phyloP scores from a whole-genome alignment of 2,888 invertebrate genomes.

The Cetonia aurata region DNA sequence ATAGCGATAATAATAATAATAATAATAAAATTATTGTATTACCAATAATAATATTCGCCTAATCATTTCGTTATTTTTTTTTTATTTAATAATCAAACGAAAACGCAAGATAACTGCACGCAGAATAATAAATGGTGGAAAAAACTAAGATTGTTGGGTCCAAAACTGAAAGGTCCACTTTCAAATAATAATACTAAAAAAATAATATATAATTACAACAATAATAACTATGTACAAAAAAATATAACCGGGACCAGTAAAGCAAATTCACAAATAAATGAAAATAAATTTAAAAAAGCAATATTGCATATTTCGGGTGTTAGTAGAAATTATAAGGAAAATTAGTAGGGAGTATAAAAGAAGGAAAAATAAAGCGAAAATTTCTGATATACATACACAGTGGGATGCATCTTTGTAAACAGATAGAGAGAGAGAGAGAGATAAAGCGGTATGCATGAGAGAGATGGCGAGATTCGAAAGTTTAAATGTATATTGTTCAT shows the following conservation, averaged over 20 bases:
- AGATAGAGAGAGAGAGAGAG: slow-evolving; percentile 45
- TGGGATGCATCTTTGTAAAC: slow-evolving; percentile 62
- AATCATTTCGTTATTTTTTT: slow-evolving; percentile 37
- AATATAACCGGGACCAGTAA: slow-evolving; percentile 59
- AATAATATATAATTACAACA: slow-evolving; percentile 49
- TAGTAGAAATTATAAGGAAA: slow-evolving; percentile 19
- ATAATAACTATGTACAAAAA: slow-evolving; percentile 51
- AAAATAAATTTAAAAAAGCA: slow-evolving; percentile 17
- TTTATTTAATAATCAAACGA: slow-evolving; percentile 41
- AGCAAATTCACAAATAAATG: slow-evolving; percentile 60
- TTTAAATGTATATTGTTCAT: slow-evolving; percentile 1
- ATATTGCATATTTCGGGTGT: neutral
- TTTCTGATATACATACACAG: neutral
- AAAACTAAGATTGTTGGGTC: slow-evolving; percentile 49
- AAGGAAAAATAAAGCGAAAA: slow-evolving; percentile 35
- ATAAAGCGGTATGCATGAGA: slow-evolving; percentile 57
- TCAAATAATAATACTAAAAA: slow-evolving; percentile 44
- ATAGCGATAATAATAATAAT: slow-evolving; percentile 42
- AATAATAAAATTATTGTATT: slow-evolving; percentile 33
- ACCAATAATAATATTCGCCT: slow-evolving; percentile 45
- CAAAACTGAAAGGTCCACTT: slow-evolving; percentile 53
- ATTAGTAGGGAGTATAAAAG: slow-evolving; percentile 30
- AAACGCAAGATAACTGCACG: slow-evolving; percentile 53
- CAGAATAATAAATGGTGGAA: slow-evolving; percentile 41
- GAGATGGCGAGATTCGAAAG: slow-evolving; percentile 52